Conservation (phyloP, 2,888 invertebrate species). For the Scaptomyza caliginosa region DNA sequence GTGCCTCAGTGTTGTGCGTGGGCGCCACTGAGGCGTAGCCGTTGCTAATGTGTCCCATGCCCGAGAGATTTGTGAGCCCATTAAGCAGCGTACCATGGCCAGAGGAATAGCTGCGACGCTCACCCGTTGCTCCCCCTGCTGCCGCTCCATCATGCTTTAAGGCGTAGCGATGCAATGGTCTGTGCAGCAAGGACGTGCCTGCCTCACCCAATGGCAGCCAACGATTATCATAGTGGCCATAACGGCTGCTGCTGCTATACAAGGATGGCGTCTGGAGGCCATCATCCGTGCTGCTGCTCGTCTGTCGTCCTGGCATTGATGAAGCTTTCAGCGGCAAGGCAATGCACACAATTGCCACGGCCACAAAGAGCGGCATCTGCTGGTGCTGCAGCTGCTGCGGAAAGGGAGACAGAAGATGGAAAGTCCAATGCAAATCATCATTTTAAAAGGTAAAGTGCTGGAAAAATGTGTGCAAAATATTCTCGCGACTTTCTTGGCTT, state of each 20-base stretch:
- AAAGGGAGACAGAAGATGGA: neutral
- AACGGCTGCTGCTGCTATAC: slow-evolving; percentile 46
- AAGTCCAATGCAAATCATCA: slow-evolving; percentile 28
- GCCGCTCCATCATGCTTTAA: slow-evolving; percentile 24
- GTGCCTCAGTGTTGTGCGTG: slow-evolving; percentile 53
- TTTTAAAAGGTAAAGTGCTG: slow-evolving; percentile 28
- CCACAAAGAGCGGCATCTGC: slow-evolving; percentile 70
- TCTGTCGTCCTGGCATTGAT: slow-evolving; percentile 33
- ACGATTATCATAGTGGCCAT: slow-evolving; percentile 70
- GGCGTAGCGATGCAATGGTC: slow-evolving; percentile 47
- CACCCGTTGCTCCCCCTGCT: slow-evolving; percentile 3
- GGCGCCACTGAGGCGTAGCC: slow-evolving; percentile 71
- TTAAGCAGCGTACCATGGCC: slow-evolving; percentile 65
- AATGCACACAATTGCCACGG: slow-evolving; percentile 66
- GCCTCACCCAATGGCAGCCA: slow-evolving; percentile 59
- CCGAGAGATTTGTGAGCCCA: slow-evolving; percentile 76
- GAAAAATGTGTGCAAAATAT: slow-evolving; percentile 27
- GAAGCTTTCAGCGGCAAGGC: slow-evolving; percentile 44
- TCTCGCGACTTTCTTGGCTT: neutral
- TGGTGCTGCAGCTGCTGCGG: slow-evolving; percentile 18
- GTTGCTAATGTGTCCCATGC: slow-evolving; percentile 76
- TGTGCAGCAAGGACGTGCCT: slow-evolving; percentile 28
- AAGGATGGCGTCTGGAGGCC: slow-evolving; percentile 44
- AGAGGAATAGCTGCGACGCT: slow-evolving; percentile 52
- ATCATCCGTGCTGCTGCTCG: slow-evolving; percentile 8